Evolutionary conservation across 2,888 invertebrate species (phyloP).

Genomic region (Eucera pruinosa): DNA sequence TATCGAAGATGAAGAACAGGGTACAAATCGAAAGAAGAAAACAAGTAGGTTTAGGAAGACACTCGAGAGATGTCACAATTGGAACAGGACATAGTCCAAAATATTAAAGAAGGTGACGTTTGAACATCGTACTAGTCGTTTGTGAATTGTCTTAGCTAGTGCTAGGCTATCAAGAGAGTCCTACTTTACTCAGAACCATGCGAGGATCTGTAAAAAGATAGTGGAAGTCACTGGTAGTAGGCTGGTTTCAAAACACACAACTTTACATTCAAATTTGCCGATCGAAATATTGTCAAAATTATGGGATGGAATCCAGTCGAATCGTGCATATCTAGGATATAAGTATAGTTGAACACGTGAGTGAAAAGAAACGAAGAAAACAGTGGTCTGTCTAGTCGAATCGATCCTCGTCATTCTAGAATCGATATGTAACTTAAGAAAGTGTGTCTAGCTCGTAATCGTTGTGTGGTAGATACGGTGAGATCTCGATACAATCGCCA

Average conservation of each 20-base stretch:
- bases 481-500: conserved; percentile 38
- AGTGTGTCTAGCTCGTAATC: conserved; percentile 50
- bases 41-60: conserved; percentile 48
- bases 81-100: neutral
- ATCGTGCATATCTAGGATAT: conserved; percentile 25
- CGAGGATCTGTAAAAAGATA: neutral
- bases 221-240: neutral
- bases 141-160: conserved; percentile 18
- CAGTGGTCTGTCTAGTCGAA: conserved; percentile 3
- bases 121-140: conserved; percentile 1
- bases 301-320: conserved; percentile 11
- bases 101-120: neutral
- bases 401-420: conserved; percentile 38
- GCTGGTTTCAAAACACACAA: neutral
- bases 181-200: conserved; percentile 30
- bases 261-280: neutral
- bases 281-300: neutral
- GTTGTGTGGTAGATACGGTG: conserved; percentile 48
- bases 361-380: neutral
- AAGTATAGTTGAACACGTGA: neutral
- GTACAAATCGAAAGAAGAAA: conserved; percentile 60
- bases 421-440: conserved; percentile 49
- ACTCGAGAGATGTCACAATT: neutral
- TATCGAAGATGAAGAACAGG: conserved; percentile 60
- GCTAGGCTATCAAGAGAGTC: conserved; percentile 30